Base-by-base conservation (phyloP, 2,888 invertebrate genomes). In the Cancer borealis region DNA sequence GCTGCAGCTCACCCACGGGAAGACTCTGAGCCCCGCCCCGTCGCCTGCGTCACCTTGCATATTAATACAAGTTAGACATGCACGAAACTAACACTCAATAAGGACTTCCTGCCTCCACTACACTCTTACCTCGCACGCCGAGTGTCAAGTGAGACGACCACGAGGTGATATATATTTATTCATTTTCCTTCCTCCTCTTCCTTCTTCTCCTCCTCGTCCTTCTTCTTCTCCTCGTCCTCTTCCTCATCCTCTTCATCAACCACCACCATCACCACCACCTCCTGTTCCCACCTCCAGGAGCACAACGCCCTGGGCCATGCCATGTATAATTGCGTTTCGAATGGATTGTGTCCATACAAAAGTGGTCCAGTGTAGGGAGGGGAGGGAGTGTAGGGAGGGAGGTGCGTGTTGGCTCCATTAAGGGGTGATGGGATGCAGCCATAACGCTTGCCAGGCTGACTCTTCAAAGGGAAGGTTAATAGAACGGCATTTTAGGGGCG, bases 301-400 rank as follows among this genome's bases (percentile, higher is more conserved):
- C 79, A 30, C 4, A 30, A 79, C 79, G 79, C 30, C 79, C 79
- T 12, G 30, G 30, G 79, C 79, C 30, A 30, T 10, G 79, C 79
- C 79, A 79, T 30, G 79, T 79, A 79, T 79, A 79, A 79, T 79
- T 79, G 79, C 79, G 79, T 79, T 30, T 30, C 79, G 79, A 79
- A 79, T 79, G 79, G 79, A 79, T 79, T 79, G 79, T 79, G 79
- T 79, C 79, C 79, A 10, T 79, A 79, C 79, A 79, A 79, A 79
- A 79, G 30, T 8, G 79, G 12, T 30, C 26, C 79, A 14, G 21
- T 14, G 66, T 14, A 21, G 17, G 66, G 66, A 66, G 66, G 66
- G 66, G 66, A 14, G 66, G n/a, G 17, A 54, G 54, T 10, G 54
- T 8, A 87, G 87, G 10, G 87, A 30, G 17, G 84, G 84, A 26